A percentile compares a stretch with the other conserved stretches of the same genome.
Conservation (phyloP, 2,797 vertebrate genomes). For the Fistularia tabacaria region DNA sequence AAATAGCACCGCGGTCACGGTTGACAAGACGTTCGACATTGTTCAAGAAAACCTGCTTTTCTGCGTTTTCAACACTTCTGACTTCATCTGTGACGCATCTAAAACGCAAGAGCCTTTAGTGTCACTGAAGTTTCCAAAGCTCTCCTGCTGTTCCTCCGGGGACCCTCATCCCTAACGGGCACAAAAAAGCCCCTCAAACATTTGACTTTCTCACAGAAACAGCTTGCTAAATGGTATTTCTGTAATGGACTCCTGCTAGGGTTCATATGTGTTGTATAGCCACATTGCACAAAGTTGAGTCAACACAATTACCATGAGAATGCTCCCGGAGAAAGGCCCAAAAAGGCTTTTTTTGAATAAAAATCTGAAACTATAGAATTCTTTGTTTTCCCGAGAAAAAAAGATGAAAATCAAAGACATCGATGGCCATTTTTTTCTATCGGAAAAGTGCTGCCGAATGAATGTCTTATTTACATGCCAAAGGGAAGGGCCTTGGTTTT, state of each 20-base stretch:
- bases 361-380: slow-evolving; percentile 87
- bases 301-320: slow-evolving; percentile 86
- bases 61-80: slow-evolving; percentile 70
- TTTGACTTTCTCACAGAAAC: slow-evolving; percentile 86
- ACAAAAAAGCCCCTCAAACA: slow-evolving; percentile 76
- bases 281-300: slow-evolving; percentile 81
- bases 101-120: slow-evolving; percentile 71
- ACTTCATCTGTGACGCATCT: slow-evolving; percentile 75
- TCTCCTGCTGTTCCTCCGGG: slow-evolving; percentile 70
- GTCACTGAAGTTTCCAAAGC: slow-evolving; percentile 66
- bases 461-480: slow-evolving; percentile 98
- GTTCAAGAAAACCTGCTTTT: slow-evolving; percentile 66
- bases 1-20: slow-evolving; percentile 58
- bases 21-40: slow-evolving; percentile 61
- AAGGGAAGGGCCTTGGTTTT: slow-evolving; percentile 76
- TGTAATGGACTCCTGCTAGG: slow-evolving; percentile 86
- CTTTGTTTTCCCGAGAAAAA: slow-evolving; percentile 79
- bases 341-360: slow-evolving; percentile 78
- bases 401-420: slow-evolving; percentile 89
- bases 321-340: slow-evolving; percentile 67
- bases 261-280: slow-evolving; percentile 83
- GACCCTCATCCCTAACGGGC: slow-evolving; percentile 64
- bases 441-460: slow-evolving; percentile 82
- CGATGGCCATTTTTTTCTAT: slow-evolving; percentile 86
- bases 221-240: slow-evolving; percentile 83